Conservation (phyloP, 2,888 invertebrate genomes). For the Ganaspis brasiliensis region DNA sequence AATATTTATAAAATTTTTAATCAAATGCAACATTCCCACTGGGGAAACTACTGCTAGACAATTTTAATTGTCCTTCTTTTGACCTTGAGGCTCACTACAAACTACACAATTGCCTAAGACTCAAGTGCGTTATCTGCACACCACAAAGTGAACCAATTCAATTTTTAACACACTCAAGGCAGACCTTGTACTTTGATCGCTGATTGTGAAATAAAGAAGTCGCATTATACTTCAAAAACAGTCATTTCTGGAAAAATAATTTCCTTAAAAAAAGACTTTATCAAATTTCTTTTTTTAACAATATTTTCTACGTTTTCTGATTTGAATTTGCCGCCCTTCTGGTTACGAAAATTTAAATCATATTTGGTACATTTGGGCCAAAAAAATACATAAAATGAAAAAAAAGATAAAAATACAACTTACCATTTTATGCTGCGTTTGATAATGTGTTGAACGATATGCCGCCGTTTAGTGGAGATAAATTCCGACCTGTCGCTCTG, state of each 20-base stretch:
- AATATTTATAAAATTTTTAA: too few species aligned
- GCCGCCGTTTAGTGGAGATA: constrained; percentile 74
- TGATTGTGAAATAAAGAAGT: constrained; percentile 40
- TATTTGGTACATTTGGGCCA: too few species aligned
- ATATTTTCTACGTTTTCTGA: too few species aligned
- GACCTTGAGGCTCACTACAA: not conserved
- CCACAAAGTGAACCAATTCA: constrained; percentile 32
- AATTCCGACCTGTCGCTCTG: constrained; percentile 51
- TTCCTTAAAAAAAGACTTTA: too few species aligned
- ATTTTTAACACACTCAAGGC: constrained; percentile 19
- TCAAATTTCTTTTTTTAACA: too few species aligned
- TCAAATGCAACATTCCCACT: too few species aligned
- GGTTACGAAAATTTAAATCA: too few species aligned
- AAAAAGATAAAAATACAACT: constrained; percentile 62
- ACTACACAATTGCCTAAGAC: not conserved
- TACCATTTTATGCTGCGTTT: constrained; percentile 78
- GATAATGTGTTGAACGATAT: constrained; percentile 76
- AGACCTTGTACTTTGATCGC: constrained; percentile 38
- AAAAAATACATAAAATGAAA: not conserved
- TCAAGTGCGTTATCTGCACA: constrained; percentile 30
- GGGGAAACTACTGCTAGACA: too few species aligned
- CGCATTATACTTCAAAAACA: constrained; percentile 13
- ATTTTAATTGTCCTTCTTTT: too few species aligned
- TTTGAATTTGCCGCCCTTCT: too few species aligned
- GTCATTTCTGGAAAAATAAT: too few species aligned